Percentiles rank a stretch among this genome's conserved stretches.
Evolutionary conservation across 2,888 invertebrate species (phyloP).

Genomic region (Myopa tessellatipennis): DNA sequence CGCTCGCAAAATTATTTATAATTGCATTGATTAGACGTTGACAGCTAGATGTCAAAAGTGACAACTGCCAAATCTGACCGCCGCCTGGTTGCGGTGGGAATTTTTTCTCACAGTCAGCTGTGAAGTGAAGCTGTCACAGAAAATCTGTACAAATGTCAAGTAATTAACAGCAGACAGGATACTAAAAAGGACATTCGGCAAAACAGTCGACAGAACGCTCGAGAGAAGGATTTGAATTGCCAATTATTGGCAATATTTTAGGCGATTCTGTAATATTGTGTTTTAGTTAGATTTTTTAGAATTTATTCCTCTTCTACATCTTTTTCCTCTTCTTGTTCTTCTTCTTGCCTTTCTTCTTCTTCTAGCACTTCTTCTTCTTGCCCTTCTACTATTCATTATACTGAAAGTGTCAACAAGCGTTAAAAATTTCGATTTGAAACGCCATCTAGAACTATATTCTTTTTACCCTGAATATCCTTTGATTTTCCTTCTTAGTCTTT

Average conservation of each 20-base stretch:
- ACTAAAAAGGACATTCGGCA: no score
- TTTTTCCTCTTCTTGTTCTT: no score
- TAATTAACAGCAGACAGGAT: not conserved
- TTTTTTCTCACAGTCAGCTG: not conserved
- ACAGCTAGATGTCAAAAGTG: constrained; percentile 29
- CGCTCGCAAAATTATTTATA: not conserved
- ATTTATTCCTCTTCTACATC: no score
- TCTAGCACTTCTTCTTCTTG: no score
- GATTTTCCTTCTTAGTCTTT: not conserved
- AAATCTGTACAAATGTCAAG: not conserved
- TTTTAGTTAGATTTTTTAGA: no score
- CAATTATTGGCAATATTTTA: not conserved
- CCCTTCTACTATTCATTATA: no score
- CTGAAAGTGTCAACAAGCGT: constrained; percentile 4
- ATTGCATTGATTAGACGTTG: constrained; percentile 34
- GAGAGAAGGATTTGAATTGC: not conserved
- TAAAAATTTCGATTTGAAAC: not conserved
- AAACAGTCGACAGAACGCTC: no score
- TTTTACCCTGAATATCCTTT: not conserved
- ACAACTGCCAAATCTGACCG: constrained; percentile 22
- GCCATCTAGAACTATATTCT: not conserved
- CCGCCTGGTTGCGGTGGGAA: no score
- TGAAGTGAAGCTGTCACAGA: not conserved
- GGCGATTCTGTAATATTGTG: not conserved
- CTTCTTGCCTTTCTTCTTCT: no score